Conservation (phyloP, 1,140 invertebrate species). For the Delia radicum region DNA sequence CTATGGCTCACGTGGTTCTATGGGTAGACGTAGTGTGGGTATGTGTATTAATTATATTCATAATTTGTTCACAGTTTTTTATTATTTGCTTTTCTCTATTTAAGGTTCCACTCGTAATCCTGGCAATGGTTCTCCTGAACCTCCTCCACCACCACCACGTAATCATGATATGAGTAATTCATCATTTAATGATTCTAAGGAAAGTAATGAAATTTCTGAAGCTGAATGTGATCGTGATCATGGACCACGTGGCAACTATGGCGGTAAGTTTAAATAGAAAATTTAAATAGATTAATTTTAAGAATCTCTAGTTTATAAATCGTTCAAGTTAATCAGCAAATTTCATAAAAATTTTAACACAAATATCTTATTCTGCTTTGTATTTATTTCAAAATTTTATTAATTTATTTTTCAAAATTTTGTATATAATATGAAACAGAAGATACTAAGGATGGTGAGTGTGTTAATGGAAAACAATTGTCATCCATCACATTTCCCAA, state of each 20-base stretch:
- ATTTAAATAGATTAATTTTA: too few relatives aligned
- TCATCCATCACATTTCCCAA: background rate
- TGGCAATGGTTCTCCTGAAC: constrained; percentile 72
- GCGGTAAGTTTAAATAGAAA: constrained; percentile 61
- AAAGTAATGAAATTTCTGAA: constrained; percentile 90
- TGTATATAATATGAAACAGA: constrained; percentile 37
- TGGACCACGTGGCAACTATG: constrained; percentile 70
- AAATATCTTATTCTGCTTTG: background rate
- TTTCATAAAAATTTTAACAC: background rate
- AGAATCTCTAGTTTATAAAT: too few relatives aligned
- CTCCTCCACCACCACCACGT: constrained; percentile 76
- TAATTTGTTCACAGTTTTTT: background rate
- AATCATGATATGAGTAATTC: constrained; percentile 72
- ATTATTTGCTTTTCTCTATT: background rate
- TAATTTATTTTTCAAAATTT: constrained; percentile 8
- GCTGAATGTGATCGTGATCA: constrained; percentile 86
- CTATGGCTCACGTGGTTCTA: constrained; percentile 79
- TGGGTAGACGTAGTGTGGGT: constrained; percentile 67
- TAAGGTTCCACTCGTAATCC: constrained; percentile 69
- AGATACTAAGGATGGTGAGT: constrained; percentile 55
- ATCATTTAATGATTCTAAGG: constrained; percentile 86
- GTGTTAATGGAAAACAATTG: constrained; percentile 25
- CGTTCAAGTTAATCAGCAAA: too few relatives aligned
- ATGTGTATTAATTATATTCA: constrained; percentile 26
- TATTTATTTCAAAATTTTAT: background rate